phyloP scores from a whole-genome alignment of 2,113 vertebrate species.

The Platichthys stellatus region DNA sequence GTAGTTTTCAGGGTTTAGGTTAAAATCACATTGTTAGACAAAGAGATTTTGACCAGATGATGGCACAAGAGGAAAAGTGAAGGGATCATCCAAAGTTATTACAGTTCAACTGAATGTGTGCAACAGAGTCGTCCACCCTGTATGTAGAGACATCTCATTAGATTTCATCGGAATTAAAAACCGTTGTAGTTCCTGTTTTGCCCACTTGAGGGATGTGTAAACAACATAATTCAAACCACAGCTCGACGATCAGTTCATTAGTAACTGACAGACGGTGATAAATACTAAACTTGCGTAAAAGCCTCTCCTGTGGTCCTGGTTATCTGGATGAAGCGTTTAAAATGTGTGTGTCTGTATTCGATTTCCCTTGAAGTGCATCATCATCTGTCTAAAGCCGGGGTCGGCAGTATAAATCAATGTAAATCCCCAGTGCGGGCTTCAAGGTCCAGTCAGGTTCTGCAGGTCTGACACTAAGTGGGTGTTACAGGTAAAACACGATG shows the following conservation, averaged over 20 bases:
- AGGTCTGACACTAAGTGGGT: conserved; percentile 20
- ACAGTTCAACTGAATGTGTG: no score
- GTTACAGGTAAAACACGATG: conserved; percentile 51
- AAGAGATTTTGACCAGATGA: no score
- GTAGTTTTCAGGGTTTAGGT: no score
- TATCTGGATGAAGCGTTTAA: neutral
- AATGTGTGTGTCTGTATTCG: neutral
- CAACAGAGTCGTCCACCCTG: no score
- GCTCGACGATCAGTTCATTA: no score
- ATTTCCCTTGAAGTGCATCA: conserved; percentile 3
- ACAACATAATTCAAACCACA: neutral
- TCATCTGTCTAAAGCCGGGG: neutral
- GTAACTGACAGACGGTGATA: neutral
- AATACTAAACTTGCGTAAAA: neutral
- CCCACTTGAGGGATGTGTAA: neutral
- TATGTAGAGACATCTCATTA: no score
- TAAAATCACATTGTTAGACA: no score
- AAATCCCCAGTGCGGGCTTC: neutral
- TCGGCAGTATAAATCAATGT: conserved; percentile 2
- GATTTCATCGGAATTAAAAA: no score
- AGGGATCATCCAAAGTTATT: no score
- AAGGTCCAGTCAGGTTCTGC: neutral
- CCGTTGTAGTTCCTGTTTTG: no score
- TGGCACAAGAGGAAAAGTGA: no score
- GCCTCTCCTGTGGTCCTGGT: neutral